Conservation (phyloP, 2,888 invertebrate genomes). For the Mythimna pallens region DNA sequence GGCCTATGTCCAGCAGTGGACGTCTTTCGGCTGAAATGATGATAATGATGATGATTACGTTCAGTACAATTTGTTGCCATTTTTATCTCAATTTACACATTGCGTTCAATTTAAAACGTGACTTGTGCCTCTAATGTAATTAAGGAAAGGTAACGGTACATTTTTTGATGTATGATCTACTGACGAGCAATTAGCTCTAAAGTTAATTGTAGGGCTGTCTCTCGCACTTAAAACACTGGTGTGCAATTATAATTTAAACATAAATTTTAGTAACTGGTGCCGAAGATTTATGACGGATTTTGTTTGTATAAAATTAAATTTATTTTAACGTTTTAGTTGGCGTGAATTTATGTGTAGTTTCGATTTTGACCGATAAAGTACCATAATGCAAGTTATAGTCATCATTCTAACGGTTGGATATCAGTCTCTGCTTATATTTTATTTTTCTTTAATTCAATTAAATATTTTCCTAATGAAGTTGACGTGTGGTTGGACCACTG, state of each 20-base stretch:
- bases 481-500: no score
- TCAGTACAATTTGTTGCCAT: slow-evolving; percentile 73
- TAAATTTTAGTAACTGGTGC: slow-evolving; percentile 46
- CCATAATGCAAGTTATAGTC: no score
- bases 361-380: background rate
- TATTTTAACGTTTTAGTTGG: slow-evolving; percentile 8
- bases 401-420: no score
- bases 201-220: slow-evolving; percentile 73
- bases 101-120: slow-evolving; percentile 70
- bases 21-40: no score
- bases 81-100: slow-evolving; percentile 74
- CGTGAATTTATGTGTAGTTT: slow-evolving; percentile 13
- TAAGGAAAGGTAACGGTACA: slow-evolving; percentile 70
- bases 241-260: slow-evolving; percentile 68
- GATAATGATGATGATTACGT: no score
- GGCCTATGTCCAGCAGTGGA: no score
- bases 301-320: slow-evolving; percentile 43
- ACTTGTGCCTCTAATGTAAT: slow-evolving; percentile 68
- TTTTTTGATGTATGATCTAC: slow-evolving; percentile 73
- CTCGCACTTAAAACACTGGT: slow-evolving; percentile 67
- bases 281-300: slow-evolving; percentile 51
- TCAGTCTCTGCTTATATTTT: no score
- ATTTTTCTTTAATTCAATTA: no score
- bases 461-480: no score
- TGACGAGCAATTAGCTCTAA: slow-evolving; percentile 75